A percentile compares a stretch with the other conserved stretches of the same genome.
Conservation (phyloP, 2,888 invertebrate species). For the Andrena bicolor region DNA sequence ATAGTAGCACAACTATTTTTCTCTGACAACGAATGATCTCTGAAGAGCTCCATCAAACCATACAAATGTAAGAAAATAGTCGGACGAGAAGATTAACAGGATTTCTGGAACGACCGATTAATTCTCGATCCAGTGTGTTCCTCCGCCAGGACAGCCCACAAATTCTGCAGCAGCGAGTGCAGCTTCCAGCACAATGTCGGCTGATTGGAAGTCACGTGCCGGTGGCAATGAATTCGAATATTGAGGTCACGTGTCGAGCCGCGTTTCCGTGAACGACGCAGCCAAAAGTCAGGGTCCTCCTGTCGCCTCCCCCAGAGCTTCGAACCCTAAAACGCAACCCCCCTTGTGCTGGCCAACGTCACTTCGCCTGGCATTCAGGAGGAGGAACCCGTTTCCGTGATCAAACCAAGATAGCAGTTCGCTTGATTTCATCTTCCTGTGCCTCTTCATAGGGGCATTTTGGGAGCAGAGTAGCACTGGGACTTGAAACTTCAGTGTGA, state of each 20-base stretch:
- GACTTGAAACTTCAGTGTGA: neutral
- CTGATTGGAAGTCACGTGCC: constrained; percentile 83
- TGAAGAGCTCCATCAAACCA: neutral
- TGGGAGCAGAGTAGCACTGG: neutral
- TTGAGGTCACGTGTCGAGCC: constrained; percentile 76
- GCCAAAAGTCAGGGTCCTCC: constrained; percentile 65
- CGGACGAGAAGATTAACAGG: neutral
- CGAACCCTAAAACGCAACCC: constrained; percentile 35
- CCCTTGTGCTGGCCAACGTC: constrained; percentile 20
- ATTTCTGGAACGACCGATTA: constrained; percentile 38
- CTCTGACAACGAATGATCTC: neutral
- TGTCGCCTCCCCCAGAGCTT: constrained; percentile 32
- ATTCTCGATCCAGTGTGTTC: constrained; percentile 18
- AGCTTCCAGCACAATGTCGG: constrained; percentile 73
- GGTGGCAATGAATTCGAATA: constrained; percentile 77
- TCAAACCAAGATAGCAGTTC: constrained; percentile 47
- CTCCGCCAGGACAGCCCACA: constrained; percentile 19
- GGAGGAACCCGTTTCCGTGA: constrained; percentile 46
- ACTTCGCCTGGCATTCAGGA: constrained; percentile 26
- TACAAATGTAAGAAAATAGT: neutral
- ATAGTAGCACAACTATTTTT: neutral
- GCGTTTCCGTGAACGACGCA: constrained; percentile 73
- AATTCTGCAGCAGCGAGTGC: constrained; percentile 58
- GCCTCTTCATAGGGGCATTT: constrained; percentile 23
- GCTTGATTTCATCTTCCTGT: constrained; percentile 33